Conservation (phyloP, 2,797 vertebrate genomes). For the Epinephelus awoara region DNA sequence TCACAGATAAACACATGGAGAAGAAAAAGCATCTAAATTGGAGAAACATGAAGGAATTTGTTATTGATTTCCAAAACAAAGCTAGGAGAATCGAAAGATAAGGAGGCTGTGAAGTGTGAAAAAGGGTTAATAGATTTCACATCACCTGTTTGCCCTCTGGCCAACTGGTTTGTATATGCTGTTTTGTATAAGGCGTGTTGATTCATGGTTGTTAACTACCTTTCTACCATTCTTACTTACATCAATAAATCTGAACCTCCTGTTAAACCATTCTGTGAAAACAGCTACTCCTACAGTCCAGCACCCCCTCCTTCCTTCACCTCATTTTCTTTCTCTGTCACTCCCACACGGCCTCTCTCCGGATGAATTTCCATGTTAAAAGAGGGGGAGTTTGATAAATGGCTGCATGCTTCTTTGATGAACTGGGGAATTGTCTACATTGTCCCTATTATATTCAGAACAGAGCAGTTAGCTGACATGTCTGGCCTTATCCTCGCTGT, state of each 20-base stretch:
- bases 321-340: conserved; percentile 18
- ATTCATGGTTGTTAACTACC: conserved; percentile 16
- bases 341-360: conserved; percentile 14
- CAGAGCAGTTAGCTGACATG: conserved; percentile 39
- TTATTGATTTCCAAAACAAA: conserved; percentile 38
- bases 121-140: conserved; percentile 23
- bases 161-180: conserved; percentile 1
- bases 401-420: conserved; percentile 42
- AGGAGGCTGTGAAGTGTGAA: not conserved
- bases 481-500: conserved; percentile 39
- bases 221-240: not conserved
- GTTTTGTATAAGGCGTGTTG: conserved; percentile 11
- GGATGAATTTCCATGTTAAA: conserved; percentile 48
- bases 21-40: conserved; percentile 13
- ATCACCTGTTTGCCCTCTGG: conserved; percentile 33
- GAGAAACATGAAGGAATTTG: conserved; percentile 19
- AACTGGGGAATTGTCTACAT: conserved; percentile 47
- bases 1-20: conserved; percentile 10
- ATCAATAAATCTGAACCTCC: conserved; percentile 14
- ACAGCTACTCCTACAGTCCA: not conserved
- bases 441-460: conserved; percentile 53
- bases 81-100: not conserved
- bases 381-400: conserved; percentile 68
- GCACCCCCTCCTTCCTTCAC: not conserved
- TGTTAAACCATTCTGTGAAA: conserved; percentile 22